Base-by-base conservation (phyloP, 2,113 vertebrate genomes). In the Octodon degus region DNA sequence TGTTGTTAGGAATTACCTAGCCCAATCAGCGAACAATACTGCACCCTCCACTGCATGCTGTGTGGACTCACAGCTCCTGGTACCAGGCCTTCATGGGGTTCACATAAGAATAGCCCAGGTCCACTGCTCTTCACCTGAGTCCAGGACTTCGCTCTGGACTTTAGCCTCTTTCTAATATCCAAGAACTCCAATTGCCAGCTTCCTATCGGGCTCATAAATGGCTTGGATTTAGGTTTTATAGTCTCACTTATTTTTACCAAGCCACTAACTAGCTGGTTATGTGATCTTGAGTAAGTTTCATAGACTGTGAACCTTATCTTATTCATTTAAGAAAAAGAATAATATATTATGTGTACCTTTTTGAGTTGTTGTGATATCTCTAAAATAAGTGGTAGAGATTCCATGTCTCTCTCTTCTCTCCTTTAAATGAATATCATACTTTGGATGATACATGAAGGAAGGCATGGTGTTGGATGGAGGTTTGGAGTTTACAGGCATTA, bases 261-360 rank as follows among this genome's bases (percentile, higher is more conserved):
- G 70, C 50, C 11, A 22, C 43, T 80, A 22, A 74, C 13, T 74
- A 50, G 67, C 62, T 79, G 62, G 4, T 67, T 89, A 67, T 30
- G 2, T 88, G 60, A 79, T 90, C n/a, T 88, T 50, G 16, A 74
- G 58, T 25, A 92, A 77, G 43, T 79, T 79, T 87, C 50, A 60
- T 67, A 81, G 86, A 32, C 62, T 82, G 65, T n/a, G 60, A 95
- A 37, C 65, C 67, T 94, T 27, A 77, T 27, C 70, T 88, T 93
- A 86, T 40, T 95, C 25, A 82, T 82, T 91, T 77, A 53, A 63
- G 76, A 81, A 89, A 85, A 30, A 84, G 32, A 87, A 30, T 53
- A 60, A 55, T 70, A 50, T 16, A 37, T 34, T 83, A 20, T 37
- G n/a, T 27, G 24, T 86, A 72, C 17, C 34, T 91, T 85, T 94